Conservation (phyloP, 1,140 invertebrate species). For the Drosophila pachea region DNA sequence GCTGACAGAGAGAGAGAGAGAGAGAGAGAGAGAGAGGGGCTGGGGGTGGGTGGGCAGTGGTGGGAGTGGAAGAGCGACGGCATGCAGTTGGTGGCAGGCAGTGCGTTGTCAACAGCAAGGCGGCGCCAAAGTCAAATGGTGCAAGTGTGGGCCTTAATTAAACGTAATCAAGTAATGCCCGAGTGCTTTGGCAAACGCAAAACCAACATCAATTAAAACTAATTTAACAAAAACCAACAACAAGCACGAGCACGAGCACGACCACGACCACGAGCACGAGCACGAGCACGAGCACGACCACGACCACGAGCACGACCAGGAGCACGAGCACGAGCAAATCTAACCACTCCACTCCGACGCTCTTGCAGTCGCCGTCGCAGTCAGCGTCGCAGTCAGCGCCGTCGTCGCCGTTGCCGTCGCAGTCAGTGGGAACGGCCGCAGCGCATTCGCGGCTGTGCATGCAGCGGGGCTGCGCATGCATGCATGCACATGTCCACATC, state of each 20-base stretch:
- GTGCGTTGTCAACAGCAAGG: slow-evolving; percentile 54
- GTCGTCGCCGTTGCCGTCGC: too few species aligned
- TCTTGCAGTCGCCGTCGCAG: too few species aligned
- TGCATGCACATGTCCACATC: too few species aligned
- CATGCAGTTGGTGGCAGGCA: neutral
- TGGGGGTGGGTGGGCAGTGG: too few species aligned
- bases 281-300: slow-evolving; percentile 19
- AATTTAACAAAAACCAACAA: slow-evolving; percentile 13
- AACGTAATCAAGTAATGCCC: slow-evolving; percentile 70
- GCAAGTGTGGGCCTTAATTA: slow-evolving; percentile 66
- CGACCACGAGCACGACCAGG: too few species aligned
- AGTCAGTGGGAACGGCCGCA: too few species aligned
- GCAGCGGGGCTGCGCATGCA: too few species aligned
- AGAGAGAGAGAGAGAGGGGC: too few species aligned
- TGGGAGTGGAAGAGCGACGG: too few species aligned
- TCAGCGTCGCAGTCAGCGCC: too few species aligned
- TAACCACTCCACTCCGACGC: neutral
- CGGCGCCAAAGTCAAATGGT: slow-evolving; percentile 63
- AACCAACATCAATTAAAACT: slow-evolving; percentile 17
- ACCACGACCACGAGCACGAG: slow-evolving; percentile 23
- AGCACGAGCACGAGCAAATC: slow-evolving; percentile 6
- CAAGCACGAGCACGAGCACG: slow-evolving; percentile 11
- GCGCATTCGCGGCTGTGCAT: too few species aligned
- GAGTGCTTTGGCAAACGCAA: slow-evolving; percentile 53
- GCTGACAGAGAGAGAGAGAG: neutral